Evolutionary conservation across 2,113 vertebrate genomes (phyloP).

Genomic region (Tachysurus fulvidraco): DNA sequence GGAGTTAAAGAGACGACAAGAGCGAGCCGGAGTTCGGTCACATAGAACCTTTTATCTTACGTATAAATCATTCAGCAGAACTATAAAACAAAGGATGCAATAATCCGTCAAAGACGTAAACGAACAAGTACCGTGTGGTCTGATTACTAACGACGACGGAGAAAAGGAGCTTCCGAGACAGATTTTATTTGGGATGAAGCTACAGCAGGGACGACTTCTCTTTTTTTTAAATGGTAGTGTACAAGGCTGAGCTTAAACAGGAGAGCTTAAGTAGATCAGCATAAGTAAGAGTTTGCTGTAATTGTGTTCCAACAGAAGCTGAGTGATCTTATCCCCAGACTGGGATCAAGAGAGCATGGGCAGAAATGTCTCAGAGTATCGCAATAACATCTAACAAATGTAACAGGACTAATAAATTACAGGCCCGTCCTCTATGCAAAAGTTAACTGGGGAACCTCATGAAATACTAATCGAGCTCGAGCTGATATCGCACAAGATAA

Average conservation of each 20-base stretch:
- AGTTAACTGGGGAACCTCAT: neutral
- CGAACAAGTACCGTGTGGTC: neutral
- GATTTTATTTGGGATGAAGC: neutral
- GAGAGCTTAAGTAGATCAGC: neutral
- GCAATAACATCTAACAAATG: slow-evolving; percentile 23
- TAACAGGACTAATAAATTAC: neutral
- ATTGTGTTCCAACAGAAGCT: slow-evolving; percentile 38
- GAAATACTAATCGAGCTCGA: no score
- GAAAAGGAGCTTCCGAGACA: neutral
- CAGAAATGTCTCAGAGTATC: slow-evolving; percentile 8
- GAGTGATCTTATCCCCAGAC: slow-evolving; percentile 36
- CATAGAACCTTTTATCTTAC: slow-evolving; percentile 11
- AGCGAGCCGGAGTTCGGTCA: neutral
- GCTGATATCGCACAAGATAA: neutral
- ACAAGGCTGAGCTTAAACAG: neutral
- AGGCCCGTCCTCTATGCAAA: neutral
- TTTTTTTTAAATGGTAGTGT: neutral
- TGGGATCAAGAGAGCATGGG: neutral
- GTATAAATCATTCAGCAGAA: slow-evolving; percentile 7
- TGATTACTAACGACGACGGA: neutral
- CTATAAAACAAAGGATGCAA: slow-evolving; percentile 1
- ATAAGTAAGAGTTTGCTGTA: neutral
- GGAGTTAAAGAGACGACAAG: neutral
- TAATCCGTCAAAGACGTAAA: slow-evolving; percentile 7
- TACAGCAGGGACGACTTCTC: neutral